Conservation (phyloP, 2,888 invertebrate species). For the Dicycla oo region DNA sequence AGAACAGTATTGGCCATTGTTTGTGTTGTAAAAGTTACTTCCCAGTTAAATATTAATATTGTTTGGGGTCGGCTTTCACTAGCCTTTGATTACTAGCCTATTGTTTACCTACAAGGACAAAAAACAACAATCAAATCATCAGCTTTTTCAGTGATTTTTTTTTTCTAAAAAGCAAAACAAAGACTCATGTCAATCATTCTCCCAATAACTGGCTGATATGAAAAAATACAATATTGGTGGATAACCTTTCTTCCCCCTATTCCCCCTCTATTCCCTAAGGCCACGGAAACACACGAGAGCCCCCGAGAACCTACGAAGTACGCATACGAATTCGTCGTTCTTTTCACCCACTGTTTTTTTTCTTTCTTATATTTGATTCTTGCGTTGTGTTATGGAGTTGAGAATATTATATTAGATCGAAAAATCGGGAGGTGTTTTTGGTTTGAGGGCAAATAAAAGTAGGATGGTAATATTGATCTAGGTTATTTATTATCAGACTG, state of each 20-base stretch:
- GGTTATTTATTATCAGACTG: neutral
- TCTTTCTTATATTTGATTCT: conserved; percentile 64
- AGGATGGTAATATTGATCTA: neutral
- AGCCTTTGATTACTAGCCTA: too few species aligned
- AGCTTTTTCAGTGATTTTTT: neutral
- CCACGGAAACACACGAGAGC: conserved; percentile 35
- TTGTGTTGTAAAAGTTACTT: neutral
- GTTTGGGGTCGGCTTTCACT: neutral
- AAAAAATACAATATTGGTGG: conserved; percentile 58
- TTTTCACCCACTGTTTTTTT: conserved; percentile 57
- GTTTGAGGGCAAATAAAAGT: conserved; percentile 12
- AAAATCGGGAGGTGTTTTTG: conserved; percentile 29
- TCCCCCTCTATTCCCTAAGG: conserved; percentile 51
- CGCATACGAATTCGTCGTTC: conserved; percentile 57
- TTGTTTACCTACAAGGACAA: neutral
- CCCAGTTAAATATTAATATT: neutral
- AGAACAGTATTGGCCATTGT: neutral
- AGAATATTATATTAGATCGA: conserved; percentile 60
- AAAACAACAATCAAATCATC: neutral
- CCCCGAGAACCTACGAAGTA: conserved; percentile 49
- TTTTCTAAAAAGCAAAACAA: conserved; percentile 6
- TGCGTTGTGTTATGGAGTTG: conserved; percentile 57
- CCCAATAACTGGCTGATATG: conserved; percentile 50
- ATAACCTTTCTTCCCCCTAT: conserved; percentile 14
- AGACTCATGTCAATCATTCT: conserved; percentile 46